phyloP scores from a whole-genome alignment of 1,140 invertebrate genomes.

The Pissodes strobi region DNA sequence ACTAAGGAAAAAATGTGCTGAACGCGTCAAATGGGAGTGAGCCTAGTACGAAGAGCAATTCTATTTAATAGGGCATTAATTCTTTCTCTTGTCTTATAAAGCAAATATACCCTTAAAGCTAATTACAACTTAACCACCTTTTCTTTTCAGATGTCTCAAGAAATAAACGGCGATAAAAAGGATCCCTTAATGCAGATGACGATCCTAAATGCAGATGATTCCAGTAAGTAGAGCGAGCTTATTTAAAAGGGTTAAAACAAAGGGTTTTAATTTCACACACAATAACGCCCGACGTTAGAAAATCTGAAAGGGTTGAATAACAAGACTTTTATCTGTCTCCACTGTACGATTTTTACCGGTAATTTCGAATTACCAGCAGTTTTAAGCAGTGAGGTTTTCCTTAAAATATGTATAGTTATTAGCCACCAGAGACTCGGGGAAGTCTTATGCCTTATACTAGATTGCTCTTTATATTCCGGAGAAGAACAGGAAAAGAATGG shows the following conservation, averaged over 20 bases:
- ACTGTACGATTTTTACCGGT: constrained; percentile 44
- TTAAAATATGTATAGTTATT: constrained; percentile 46
- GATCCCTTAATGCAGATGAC: constrained; percentile 7
- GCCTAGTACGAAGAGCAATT: no score
- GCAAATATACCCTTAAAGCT: no score
- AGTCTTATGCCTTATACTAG: constrained; percentile 15
- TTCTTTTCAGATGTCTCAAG: background rate
- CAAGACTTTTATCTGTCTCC: constrained; percentile 45
- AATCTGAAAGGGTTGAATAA: constrained; percentile 46
- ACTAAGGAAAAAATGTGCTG: background rate
- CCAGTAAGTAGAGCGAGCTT: constrained; percentile 16
- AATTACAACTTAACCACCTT: background rate
- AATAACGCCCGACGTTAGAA: constrained; percentile 47
- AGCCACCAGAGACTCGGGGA: constrained; percentile 33
- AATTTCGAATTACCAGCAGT: constrained; percentile 50
- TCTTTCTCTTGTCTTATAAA: no score
- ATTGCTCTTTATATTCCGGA: constrained; percentile 22
- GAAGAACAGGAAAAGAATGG: constrained; percentile 29
- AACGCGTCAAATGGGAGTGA: background rate
- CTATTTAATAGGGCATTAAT: no score
- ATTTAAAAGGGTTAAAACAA: constrained; percentile 37
- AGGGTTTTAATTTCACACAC: constrained; percentile 54
- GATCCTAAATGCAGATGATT: constrained; percentile 6
- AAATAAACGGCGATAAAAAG: constrained; percentile 5
- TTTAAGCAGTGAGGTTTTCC: constrained; percentile 40